A percentile compares a stretch with the other conserved stretches of the same genome.
These are phyloP conservation scores for Epinephelus moara DNA, from an alignment of 2,113 vertebrate species.

Conservation along the genomic window DNA sequence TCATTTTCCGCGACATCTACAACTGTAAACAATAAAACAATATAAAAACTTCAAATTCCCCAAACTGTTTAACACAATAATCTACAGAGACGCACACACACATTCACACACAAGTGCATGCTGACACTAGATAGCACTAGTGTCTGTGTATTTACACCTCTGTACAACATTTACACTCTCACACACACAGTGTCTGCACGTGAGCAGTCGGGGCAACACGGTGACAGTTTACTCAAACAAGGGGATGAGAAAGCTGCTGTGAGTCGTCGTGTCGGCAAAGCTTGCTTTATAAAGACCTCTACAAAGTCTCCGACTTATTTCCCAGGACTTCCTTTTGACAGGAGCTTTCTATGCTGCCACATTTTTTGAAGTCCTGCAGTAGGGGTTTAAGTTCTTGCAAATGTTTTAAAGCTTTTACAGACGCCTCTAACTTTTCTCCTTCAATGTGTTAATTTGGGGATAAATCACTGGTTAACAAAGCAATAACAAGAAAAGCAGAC, in stretches of 20 bases:
- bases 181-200: conserved; percentile 24
- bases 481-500: not conserved
- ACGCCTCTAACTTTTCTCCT: not conserved
- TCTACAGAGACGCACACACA: not conserved
- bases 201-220: conserved; percentile 19
- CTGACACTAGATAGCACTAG: not conserved
- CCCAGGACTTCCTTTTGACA: conserved; percentile 18
- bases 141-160: conserved; percentile 31
- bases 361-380: conserved; percentile 1
- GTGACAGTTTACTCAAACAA: conserved; percentile 15
- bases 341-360: not conserved
- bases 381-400: conserved; percentile 25
- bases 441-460: not conserved
- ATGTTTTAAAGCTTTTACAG: not conserved
- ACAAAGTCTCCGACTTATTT: not conserved
- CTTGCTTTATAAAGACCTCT: conserved; percentile 24
- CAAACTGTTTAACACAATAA: not conserved
- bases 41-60: not conserved
- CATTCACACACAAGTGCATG: not conserved
- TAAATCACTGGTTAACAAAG: conserved; percentile 38
- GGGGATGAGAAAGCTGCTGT: conserved; percentile 23
- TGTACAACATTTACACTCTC: not conserved
- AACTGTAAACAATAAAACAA: conserved; percentile 3
- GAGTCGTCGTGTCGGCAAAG: conserved; percentile 7
- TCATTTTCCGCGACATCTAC: not conserved